Evolutionary conservation across 2,888 invertebrate genomes (phyloP).

Genomic region (Tineola bisselliella): DNA sequence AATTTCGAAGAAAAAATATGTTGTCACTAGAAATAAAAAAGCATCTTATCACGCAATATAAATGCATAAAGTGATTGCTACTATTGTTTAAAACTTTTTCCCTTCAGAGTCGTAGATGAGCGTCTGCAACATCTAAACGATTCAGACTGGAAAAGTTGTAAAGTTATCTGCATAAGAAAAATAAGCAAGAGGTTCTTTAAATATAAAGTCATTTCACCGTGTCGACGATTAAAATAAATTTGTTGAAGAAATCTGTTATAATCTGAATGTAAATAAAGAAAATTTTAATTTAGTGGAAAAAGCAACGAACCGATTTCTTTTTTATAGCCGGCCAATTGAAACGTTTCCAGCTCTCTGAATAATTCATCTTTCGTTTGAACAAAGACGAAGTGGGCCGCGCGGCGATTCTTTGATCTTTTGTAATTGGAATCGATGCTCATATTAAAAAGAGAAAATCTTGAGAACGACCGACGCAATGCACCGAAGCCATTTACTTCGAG

Average conservation of each 20-base stretch:
- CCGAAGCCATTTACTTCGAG: constrained; percentile 58
- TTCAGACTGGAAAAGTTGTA: not conserved
- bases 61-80: not conserved
- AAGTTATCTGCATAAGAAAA: constrained; percentile 1
- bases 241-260: constrained; percentile 10
- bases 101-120: not conserved
- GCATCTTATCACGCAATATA: not conserved
- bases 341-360: constrained; percentile 68
- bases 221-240: constrained; percentile 9
- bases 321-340: constrained; percentile 69
- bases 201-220: not conserved
- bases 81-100: not conserved
- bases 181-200: not conserved
- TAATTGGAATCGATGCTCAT: constrained; percentile 69
- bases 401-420: constrained; percentile 69
- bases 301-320: constrained; percentile 66
- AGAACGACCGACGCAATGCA: constrained; percentile 60
- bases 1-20: no score
- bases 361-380: constrained; percentile 69
- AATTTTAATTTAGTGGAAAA: constrained; percentile 64
- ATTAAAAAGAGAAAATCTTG: constrained; percentile 65
- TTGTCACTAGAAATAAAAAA: not conserved
- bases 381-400: constrained; percentile 67
- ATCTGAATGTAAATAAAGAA: constrained; percentile 45
- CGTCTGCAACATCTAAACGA: not conserved